phyloP scores from a whole-genome alignment of 2,797 vertebrate genomes.

The Orientallactaga sibirica region DNA sequence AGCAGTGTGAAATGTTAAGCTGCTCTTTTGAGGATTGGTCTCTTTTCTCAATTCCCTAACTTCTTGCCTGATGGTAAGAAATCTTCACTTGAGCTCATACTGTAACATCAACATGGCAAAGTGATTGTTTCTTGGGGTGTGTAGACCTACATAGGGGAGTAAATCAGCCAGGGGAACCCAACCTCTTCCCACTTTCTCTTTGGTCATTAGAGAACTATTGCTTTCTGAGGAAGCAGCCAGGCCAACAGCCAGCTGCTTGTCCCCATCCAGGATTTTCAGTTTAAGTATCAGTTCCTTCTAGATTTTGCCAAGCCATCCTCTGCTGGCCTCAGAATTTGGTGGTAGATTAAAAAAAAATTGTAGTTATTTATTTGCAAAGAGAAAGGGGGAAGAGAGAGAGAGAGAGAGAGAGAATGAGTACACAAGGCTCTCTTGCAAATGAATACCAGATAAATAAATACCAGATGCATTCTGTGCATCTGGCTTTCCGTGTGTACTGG shows the following conservation, averaged over 20 bases:
- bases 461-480: too few relatives aligned
- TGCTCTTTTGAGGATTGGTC: background rate
- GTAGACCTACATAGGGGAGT: background rate
- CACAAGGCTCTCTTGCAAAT: too few relatives aligned
- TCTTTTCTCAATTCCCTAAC: background rate
- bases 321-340: conserved; percentile 24
- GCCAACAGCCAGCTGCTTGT: background rate
- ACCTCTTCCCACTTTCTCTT: background rate
- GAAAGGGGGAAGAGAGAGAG: too few relatives aligned
- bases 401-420: too few relatives aligned
- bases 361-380: too few relatives aligned
- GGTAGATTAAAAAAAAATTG: background rate
- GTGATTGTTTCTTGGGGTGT: background rate
- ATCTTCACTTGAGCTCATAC: background rate
- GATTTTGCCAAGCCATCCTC: conserved; percentile 13
- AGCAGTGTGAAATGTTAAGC: background rate
- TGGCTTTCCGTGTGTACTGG: too few relatives aligned
- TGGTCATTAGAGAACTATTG: background rate
- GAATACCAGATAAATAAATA: too few relatives aligned
- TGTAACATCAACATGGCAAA: background rate
- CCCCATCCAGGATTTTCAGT: background rate
- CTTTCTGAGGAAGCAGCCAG: conserved; percentile 15
- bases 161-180: background rate
- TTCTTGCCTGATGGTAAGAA: background rate
- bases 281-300: conserved; percentile 8